Evolutionary conservation across 2,113 vertebrate genomes (phyloP), one percentile per base, ranked within the genome.

Genomic region (Dasyurus viverrinus): DNA sequence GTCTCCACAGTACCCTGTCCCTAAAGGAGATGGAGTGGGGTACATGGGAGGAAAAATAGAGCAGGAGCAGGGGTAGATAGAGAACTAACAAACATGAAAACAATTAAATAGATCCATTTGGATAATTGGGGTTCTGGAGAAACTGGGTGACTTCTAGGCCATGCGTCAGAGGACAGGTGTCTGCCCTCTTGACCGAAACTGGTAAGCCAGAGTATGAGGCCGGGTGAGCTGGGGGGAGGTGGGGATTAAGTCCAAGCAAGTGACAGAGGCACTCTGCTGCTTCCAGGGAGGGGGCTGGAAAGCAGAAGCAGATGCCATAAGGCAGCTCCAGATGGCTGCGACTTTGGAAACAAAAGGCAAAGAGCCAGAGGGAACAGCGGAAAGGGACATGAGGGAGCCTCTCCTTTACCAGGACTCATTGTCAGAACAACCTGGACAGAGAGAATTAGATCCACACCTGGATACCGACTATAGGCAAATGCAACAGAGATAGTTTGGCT

Each of bases 251-350:
- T 53, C 27, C 36, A 89, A 42, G 46, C 0, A 30, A 0, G 5
- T 92, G 52, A 68, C 68, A 90, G 93, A 91, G 54, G 93, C n/a
- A 25, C 91, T 89, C 10, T 0, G 1, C 90, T 91, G 94, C 47
- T 84, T 42, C 6, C n/a, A 42, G 68, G 68, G 68, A 84, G 68
- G 68, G 60, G 68, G n/a, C n/a, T 84, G 68, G 68, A 84, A 84
- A 42, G 68, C 84, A 23, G 14, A 23, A 95, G 92, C 94, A 93
- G 96, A 95, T 42, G 93, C 93, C 55, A 53, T 25, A 91, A 93
- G 53, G 93, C 48, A 27, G 54, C 92, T 96, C 95, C 97, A 97
- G 96, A 95, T 96, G 97, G 96, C 94, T 53, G 57, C 1, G 76
- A 93, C 89, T 94, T 93, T 4, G 0, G 42, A 96, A 90, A 95